Evolutionary conservation across 2,888 invertebrate genomes (phyloP), one percentile per base, ranked within the genome.

Genomic region (Heliconius erato): DNA sequence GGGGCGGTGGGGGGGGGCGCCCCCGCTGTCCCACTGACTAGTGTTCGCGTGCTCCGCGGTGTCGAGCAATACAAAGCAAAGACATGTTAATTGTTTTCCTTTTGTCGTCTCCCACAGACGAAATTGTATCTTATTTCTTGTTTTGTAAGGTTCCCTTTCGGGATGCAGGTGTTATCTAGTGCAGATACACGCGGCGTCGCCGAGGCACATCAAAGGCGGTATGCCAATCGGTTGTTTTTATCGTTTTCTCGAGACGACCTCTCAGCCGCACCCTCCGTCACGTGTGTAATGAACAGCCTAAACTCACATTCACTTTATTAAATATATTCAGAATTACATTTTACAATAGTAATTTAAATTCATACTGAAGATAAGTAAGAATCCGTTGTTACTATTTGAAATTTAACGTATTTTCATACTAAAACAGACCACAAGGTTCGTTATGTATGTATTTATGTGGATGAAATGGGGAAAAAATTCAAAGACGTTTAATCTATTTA

Each of bases 181-280:
- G 74, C 74, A 79, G 79, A 82, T 79, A 59, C 59, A 49, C 65
- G 74, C 81, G 79, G 82, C 82, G 81, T 82, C 83, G 85, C 81
- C 84, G 82, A 85, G 83, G 81, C 79, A 91, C 91, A 91, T 93
- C 92, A 92, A 92, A 92, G 92, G 91, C 89, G 89, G 91, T 92
- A 92, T 92, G 92, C 90, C 93, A 92, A 93, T 94, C 91, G 93
- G 91, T 91, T 94, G 86, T 87, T 93, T 94, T 92, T 92, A 93
- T 93, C 91, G 92, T 92, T 92, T 92, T 91, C 90, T 90, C 88
- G 90, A 91, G 90, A 89, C 89, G 88, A 44, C 72, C 84, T 81
- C 80, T 84, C 76, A 76, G 76, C 84, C 74, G 74, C 84, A 49
- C 81, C 82, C 82, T 72, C 59, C 74, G 44, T 74, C 5, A 80